These are phyloP conservation scores for Mantis religiosa DNA, from an alignment of 2,888 invertebrate species.

Conservation along the genomic window DNA sequence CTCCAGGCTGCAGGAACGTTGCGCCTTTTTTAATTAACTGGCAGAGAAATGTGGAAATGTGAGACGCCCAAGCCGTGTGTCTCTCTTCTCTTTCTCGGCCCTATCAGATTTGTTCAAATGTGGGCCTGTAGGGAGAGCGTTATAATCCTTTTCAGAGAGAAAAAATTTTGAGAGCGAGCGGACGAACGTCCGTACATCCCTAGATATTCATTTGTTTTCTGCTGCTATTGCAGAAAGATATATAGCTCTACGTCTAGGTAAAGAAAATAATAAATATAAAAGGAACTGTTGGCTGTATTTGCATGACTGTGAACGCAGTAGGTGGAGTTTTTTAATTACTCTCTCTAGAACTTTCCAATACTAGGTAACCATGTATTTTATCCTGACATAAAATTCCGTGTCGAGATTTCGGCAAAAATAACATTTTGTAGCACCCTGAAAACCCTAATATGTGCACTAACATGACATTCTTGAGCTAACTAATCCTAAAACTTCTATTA, in stretches of 20 bases:
- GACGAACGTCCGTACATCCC: neutral
- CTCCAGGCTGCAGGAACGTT: neutral
- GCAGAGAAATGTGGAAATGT: neutral
- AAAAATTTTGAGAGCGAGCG: neutral
- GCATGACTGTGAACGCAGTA: no score
- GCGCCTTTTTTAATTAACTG: neutral
- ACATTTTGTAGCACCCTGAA: no score
- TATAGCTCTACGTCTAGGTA: neutral
- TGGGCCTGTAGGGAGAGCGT: neutral
- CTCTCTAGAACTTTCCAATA: no score
- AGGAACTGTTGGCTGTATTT: no score
- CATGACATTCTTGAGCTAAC: no score
- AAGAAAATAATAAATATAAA: no score
- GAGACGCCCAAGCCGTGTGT: neutral
- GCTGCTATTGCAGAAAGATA: neutral
- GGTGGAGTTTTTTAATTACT: no score
- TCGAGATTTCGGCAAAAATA: no score
- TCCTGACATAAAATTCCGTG: no score
- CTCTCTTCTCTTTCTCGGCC: neutral
- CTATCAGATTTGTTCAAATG: neutral
- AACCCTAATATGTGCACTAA: no score
- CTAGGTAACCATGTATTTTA: no score
- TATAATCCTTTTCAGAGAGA: neutral
- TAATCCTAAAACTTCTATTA: no score
- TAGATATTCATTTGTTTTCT: neutral